A percentile compares a stretch with the other conserved stretches of the same genome.
Conservation (phyloP, 2,797 vertebrate species). For the Melopsittacus undulatus region DNA sequence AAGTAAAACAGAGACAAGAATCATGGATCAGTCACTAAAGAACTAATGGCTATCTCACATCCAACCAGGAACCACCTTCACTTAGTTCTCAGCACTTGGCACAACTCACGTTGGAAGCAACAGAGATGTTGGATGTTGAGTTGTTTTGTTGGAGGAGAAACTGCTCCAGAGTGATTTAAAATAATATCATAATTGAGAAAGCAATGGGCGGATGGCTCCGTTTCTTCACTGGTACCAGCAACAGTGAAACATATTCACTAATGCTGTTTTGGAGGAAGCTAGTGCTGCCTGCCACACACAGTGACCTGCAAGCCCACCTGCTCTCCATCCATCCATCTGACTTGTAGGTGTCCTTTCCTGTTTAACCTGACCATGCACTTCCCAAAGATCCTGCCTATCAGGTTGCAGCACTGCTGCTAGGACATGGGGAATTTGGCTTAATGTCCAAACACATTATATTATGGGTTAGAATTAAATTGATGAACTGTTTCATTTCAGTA, state of each 20-base stretch:
- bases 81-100: background rate
- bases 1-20: background rate
- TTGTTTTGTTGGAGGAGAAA: background rate
- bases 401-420: background rate
- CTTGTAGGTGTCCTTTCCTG: background rate
- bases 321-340: background rate
- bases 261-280: background rate
- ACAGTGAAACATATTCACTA: background rate
- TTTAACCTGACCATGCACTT: background rate
- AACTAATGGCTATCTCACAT: background rate
- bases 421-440: background rate
- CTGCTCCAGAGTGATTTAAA: background rate
- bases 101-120: background rate
- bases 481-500: background rate
- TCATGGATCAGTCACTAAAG: background rate
- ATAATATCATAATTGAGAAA: background rate
- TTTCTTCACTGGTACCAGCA: background rate
- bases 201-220: background rate
- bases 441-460: fast-evolving
- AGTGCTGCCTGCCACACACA: background rate
- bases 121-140: background rate
- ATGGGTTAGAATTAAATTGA: background rate
- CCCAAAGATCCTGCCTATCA: background rate
- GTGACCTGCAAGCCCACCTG: background rate
- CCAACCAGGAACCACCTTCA: background rate